phyloP scores from a whole-genome alignment of 2,888 invertebrate species.

The Caenorhabditis sinica region DNA sequence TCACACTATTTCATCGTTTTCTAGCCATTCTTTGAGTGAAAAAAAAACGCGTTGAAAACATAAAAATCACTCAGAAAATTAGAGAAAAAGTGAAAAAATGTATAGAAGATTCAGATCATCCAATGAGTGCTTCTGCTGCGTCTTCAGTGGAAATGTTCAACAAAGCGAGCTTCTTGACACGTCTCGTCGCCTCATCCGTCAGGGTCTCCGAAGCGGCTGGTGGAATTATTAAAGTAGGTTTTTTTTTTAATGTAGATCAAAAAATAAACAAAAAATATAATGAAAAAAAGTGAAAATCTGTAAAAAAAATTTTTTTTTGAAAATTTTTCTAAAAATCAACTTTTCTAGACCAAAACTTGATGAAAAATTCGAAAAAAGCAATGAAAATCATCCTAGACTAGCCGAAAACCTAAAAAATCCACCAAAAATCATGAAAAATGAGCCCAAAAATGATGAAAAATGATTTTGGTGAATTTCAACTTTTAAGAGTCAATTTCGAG shows the following conservation, averaged over 20 bases:
- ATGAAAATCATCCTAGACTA: too few relatives aligned
- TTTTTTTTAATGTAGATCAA: not conserved
- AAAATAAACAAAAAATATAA: too few relatives aligned
- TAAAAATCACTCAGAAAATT: conserved; percentile 15
- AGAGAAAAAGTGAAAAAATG: not conserved
- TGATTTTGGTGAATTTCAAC: too few relatives aligned
- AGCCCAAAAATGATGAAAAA: not conserved
- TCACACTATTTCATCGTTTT: conserved; percentile 4
- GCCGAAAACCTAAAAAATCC: conserved; percentile 8
- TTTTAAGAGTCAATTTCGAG: too few relatives aligned
- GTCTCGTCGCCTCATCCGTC: conserved; percentile 85
- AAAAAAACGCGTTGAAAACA: not conserved
- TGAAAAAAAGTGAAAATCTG: not conserved
- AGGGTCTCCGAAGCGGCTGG: conserved; percentile 85
- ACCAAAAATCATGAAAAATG: not conserved
- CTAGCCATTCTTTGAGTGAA: not conserved
- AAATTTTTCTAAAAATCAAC: not conserved
- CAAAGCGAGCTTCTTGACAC: conserved; percentile 82
- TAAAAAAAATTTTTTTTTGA: not conserved
- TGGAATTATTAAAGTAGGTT: conserved; percentile 84
- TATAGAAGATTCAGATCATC: conserved; percentile 8
- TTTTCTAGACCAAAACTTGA: not conserved
- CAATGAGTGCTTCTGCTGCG: conserved; percentile 51
- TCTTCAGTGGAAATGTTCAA: conserved; percentile 62
- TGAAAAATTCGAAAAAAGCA: not conserved